Percentiles rank a stretch among this genome's conserved stretches.
Evolutionary conservation across 1,140 invertebrate species (phyloP).

Genomic region (Zaprionus camerounensis): DNA sequence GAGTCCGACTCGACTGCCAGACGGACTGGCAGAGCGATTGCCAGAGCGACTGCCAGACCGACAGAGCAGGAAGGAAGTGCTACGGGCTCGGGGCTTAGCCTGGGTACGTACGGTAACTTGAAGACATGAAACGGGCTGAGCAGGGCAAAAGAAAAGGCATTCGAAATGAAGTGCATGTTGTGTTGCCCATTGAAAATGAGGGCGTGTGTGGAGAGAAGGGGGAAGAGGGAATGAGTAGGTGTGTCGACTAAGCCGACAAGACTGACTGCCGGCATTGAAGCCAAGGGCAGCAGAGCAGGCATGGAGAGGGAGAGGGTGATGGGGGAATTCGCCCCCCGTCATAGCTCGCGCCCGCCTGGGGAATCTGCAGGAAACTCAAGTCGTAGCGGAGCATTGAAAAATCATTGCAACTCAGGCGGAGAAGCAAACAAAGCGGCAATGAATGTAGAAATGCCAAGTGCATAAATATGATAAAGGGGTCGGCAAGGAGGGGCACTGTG

Average conservation of each 20-base stretch:
- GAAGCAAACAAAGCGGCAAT: conserved; percentile 51
- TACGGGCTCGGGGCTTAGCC: conserved; percentile 53
- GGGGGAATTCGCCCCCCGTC: no score
- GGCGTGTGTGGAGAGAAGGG: background rate
- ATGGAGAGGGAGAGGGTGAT: background rate
- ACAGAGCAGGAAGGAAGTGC: conserved; percentile 69
- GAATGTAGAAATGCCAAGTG: conserved; percentile 67
- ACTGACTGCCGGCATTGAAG: conserved; percentile 66
- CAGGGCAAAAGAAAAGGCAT: conserved; percentile 45
- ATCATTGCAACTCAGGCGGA: conserved; percentile 48
- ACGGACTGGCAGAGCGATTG: conserved; percentile 35
- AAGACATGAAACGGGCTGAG: conserved; percentile 63
- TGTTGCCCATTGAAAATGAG: conserved; percentile 41
- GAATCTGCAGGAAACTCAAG: conserved; percentile 62
- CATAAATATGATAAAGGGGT: conserved; percentile 64
- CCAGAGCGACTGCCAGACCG: conserved; percentile 36
- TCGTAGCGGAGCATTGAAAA: conserved; percentile 70
- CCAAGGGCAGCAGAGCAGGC: background rate
- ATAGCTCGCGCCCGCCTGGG: conserved; percentile 18
- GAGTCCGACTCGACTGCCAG: conserved; percentile 26
- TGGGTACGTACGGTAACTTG: conserved; percentile 48
- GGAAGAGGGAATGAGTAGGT: conserved; percentile 9
- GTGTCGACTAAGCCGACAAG: conserved; percentile 73
- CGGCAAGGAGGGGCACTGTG: background rate
- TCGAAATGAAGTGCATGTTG: conserved; percentile 75